Evolutionary conservation across 2,888 invertebrate genomes (phyloP).

Genomic region (Tricholauxania praeusta): DNA sequence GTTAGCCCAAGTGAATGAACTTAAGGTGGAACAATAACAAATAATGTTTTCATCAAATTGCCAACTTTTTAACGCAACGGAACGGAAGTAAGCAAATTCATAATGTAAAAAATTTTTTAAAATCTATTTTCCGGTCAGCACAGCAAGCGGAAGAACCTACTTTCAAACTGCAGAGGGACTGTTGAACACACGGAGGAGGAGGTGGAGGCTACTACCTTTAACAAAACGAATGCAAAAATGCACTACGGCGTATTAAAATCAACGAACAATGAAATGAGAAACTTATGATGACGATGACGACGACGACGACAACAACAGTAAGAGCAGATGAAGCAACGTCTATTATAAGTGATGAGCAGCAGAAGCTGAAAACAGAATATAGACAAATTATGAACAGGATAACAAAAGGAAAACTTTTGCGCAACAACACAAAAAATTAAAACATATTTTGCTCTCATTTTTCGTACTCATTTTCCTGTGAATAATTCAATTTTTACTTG

Average conservation of each 20-base stretch:
- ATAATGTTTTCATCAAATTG: too few species aligned
- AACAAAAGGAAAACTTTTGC: neutral
- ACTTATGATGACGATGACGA: neutral
- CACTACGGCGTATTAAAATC: slow-evolving; percentile 12
- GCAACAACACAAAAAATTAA: neutral
- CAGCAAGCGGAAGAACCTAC: neutral
- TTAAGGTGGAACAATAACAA: neutral
- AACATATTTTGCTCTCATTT: slow-evolving; percentile 10
- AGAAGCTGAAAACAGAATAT: neutral
- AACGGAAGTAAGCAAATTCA: slow-evolving; percentile 10
- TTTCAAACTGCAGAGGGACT: too few species aligned
- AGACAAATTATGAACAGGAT: neutral
- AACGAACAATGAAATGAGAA: slow-evolving; percentile 2
- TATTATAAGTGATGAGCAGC: neutral
- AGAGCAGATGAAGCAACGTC: too few species aligned
- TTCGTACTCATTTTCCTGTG: slow-evolving; percentile 16
- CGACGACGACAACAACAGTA: neutral
- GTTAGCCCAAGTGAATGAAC: too few species aligned
- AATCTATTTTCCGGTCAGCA: slow-evolving; percentile 19
- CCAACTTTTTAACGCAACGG: neutral
- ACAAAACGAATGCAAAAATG: neutral
- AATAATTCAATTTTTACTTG: slow-evolving; percentile 21
- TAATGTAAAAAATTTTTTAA: neutral
- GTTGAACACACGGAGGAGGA: neutral
- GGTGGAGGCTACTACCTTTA: neutral